Evolutionary conservation across 2,888 invertebrate genomes (phyloP).

Genomic region (Conchocele bisecta): DNA sequence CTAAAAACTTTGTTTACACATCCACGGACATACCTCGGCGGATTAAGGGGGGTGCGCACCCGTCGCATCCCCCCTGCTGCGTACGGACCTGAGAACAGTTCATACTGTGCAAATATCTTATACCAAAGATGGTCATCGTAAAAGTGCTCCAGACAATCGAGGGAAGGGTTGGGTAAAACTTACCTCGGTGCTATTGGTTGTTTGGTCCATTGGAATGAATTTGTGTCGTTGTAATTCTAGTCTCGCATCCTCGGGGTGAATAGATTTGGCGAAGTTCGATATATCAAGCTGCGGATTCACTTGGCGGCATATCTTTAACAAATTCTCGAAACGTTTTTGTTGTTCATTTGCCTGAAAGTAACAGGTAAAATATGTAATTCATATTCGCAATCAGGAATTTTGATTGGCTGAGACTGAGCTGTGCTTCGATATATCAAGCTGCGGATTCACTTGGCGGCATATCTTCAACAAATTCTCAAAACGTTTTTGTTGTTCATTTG

Average conservation of each 20-base stretch:
- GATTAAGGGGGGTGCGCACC: no score
- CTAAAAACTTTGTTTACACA: no score
- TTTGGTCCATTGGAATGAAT: conserved; percentile 66
- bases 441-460: conserved; percentile 89
- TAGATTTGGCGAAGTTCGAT: conserved; percentile 89
- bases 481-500: conserved; percentile 91
- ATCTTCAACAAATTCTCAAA: conserved; percentile 92
- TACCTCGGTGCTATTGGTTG: conserved; percentile 64
- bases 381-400: no score
- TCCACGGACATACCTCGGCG: no score
- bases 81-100: no score
- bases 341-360: conserved; percentile 90
- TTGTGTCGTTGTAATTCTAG: conserved; percentile 56
- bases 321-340: conserved; percentile 91
- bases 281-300: conserved; percentile 90
- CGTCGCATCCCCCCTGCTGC: no score
- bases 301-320: conserved; percentile 90
- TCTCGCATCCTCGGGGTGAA: conserved; percentile 83
- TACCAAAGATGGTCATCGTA: no score
- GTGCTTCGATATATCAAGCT: conserved; percentile 88
- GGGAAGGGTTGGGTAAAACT: no score
- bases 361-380: conserved; percentile 15
- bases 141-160: no score
- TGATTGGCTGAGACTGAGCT: no score
- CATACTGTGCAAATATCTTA: no score